These are phyloP conservation scores for Halcyon senegalensis DNA, from an alignment of 2,113 vertebrate genomes.

Conservation along the genomic window DNA sequence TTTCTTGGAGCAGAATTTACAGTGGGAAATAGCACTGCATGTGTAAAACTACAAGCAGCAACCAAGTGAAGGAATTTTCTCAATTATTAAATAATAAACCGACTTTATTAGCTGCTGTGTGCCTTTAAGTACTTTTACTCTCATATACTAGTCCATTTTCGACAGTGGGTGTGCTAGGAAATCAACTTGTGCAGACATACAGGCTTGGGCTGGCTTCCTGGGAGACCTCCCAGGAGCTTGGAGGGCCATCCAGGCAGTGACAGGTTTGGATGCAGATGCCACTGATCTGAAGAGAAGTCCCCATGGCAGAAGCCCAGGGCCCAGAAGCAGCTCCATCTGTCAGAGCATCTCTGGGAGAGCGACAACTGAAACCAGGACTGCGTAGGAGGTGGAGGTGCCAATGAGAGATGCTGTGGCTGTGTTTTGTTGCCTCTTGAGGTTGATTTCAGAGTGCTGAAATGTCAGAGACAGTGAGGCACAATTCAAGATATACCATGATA, in stretches of 20 bases:
- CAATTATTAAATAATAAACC: neutral
- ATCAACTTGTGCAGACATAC: neutral
- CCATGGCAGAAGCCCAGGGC: constrained; percentile 10
- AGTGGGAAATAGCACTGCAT: neutral
- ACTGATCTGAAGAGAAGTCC: neutral
- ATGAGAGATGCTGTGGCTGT: fast-evolving
- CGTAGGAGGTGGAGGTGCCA: neutral
- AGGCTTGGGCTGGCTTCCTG: neutral
- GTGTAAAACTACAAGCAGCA: neutral
- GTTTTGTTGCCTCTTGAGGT: neutral
- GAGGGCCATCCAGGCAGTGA: neutral
- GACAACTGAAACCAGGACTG: neutral
- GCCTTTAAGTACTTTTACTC: neutral
- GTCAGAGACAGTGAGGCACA: neutral
- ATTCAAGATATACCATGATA: neutral
- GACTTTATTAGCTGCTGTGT: neutral
- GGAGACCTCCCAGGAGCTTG: neutral
- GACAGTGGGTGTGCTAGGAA: neutral
- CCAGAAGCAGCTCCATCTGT: constrained; percentile 26
- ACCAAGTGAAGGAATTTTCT: neutral
- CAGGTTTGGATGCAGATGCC: neutral
- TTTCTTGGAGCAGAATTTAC: neutral
- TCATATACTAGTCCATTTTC: neutral
- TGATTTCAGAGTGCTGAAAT: neutral
- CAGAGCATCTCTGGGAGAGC: neutral